These are phyloP conservation scores for Halyomorpha halys DNA, from an alignment of 1,140 invertebrate genomes.

Conservation along the genomic window DNA sequence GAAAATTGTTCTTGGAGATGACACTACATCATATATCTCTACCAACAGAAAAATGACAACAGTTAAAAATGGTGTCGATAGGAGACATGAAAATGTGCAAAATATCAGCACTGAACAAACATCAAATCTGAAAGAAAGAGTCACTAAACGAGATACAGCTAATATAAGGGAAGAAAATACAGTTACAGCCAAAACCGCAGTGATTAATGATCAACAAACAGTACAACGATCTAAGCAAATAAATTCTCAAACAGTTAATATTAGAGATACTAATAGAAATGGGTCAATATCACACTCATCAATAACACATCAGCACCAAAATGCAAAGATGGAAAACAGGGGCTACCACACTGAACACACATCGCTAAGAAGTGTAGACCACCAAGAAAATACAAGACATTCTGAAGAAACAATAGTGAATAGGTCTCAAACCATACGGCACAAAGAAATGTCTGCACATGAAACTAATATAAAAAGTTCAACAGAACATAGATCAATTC, in stretches of 20 bases:
- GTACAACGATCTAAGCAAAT: too few species aligned
- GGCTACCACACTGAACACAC: too few species aligned
- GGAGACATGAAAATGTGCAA: background rate
- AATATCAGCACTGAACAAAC: too few species aligned
- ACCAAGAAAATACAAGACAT: slow-evolving; percentile 23
- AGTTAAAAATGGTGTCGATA: background rate
- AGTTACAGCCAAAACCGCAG: too few species aligned
- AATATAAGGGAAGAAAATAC: too few species aligned
- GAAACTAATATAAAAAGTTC: background rate
- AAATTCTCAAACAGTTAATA: slow-evolving; percentile 31
- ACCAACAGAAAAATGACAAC: background rate
- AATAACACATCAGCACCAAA: too few species aligned
- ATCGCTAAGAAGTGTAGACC: background rate
- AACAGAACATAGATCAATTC: slow-evolving; percentile 28
- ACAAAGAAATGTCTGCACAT: slow-evolving; percentile 1
- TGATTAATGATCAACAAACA: too few species aligned
- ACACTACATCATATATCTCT: slow-evolving; percentile 33
- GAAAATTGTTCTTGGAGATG: slow-evolving; percentile 49
- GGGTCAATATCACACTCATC: slow-evolving; percentile 34
- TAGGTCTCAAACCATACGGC: background rate
- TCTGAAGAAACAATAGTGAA: background rate
- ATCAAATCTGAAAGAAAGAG: too few species aligned
- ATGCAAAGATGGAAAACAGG: too few species aligned
- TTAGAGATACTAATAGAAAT: slow-evolving; percentile 11
- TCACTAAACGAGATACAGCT: too few species aligned